Evolutionary conservation across 2,888 invertebrate species (phyloP).

Genomic region (Stratiomys singularior): DNA sequence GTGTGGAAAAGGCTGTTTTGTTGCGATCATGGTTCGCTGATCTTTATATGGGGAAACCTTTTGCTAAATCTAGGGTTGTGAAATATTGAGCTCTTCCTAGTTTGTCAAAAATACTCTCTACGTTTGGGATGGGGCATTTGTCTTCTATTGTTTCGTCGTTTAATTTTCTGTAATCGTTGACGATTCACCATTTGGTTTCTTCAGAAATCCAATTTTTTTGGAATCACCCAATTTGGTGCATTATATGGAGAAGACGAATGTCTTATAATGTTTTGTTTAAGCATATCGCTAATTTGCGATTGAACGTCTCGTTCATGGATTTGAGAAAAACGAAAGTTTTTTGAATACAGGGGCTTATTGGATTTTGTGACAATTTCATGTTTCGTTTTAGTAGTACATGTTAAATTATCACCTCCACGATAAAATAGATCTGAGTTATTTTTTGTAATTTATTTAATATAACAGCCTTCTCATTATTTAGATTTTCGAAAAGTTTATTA

Average conservation of each 20-base stretch:
- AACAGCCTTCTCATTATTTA: neutral
- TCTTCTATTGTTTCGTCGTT: slow-evolving; percentile 44
- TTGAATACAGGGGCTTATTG: neutral
- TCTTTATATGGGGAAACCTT: too few species aligned
- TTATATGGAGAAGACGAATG: neutral
- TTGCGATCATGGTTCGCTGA: too few species aligned
- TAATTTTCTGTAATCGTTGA: slow-evolving; percentile 53
- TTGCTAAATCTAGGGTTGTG: too few species aligned
- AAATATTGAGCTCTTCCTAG: too few species aligned
- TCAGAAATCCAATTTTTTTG: slow-evolving; percentile 15
- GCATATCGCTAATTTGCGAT: neutral
- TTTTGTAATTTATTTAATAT: neutral
- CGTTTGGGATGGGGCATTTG: too few species aligned
- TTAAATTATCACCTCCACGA: neutral
- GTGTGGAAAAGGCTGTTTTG: too few species aligned
- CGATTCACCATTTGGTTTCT: slow-evolving; percentile 6
- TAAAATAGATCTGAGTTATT: slow-evolving; percentile 1
- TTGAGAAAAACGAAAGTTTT: neutral
- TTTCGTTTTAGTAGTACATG: slow-evolving; percentile 5
- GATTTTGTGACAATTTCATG: neutral
- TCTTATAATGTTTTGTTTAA: neutral
- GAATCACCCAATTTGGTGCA: neutral
- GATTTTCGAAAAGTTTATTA: neutral
- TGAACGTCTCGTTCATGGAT: neutral
- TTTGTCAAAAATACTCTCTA: too few species aligned